These are phyloP conservation scores for Eciton burchellii DNA, from an alignment of 1,140 invertebrate genomes.

Conservation along the genomic window DNA sequence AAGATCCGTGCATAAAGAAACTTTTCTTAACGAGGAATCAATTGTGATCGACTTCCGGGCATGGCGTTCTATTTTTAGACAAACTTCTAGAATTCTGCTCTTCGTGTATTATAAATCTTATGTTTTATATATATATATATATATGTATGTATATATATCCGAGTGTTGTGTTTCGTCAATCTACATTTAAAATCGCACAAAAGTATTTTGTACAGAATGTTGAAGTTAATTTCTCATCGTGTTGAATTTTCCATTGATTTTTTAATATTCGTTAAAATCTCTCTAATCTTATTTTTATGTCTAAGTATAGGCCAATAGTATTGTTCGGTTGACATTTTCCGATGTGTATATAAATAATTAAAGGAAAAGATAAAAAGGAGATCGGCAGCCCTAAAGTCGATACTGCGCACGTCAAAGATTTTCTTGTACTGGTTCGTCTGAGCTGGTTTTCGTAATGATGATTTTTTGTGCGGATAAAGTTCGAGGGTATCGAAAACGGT, in stretches of 20 bases:
- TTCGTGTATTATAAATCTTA: neutral
- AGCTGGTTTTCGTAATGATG: constrained; percentile 9
- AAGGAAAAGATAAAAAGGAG: neutral
- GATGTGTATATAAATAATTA: neutral
- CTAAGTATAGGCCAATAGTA: constrained; percentile 4
- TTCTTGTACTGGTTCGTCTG: neutral
- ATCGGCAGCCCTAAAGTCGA: constrained; percentile 20
- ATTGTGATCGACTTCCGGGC: constrained; percentile 51
- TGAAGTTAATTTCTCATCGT: neutral
- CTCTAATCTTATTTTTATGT: constrained; percentile 28
- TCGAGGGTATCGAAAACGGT: neutral
- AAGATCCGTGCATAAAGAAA: constrained; percentile 55
- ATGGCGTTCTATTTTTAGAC: neutral
- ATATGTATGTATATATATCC: neutral
- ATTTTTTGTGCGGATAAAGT: constrained; percentile 18
- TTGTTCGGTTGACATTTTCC: neutral
- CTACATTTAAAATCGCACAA: constrained; percentile 18
- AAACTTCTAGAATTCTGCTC: neutral
- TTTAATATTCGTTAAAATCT: neutral
- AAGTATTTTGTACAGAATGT: constrained; percentile 45
- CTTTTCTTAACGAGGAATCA: constrained; percentile 4
- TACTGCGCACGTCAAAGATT: constrained; percentile 4
- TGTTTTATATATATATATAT: neutral
- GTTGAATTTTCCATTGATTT: neutral
- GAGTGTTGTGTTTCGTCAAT: neutral